These are phyloP conservation scores for Orestias chungarensis DNA, from an alignment of 2,797 vertebrate genomes.

Conservation along the genomic window DNA sequence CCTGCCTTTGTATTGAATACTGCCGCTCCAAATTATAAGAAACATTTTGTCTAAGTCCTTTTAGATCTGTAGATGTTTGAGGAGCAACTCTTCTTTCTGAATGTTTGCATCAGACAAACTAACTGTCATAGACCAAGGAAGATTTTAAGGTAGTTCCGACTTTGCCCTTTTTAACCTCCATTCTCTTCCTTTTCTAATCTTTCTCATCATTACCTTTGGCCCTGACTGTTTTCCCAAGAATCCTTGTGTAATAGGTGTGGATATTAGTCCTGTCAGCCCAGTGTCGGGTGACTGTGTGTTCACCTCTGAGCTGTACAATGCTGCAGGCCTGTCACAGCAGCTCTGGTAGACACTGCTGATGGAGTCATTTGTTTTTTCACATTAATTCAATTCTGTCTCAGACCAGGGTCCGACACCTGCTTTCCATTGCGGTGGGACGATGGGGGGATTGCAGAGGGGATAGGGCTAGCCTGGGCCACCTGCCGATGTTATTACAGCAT, in stretches of 20 bases:
- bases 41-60: conserved; percentile 72
- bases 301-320: conserved; percentile 50
- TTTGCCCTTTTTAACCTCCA: conserved; percentile 61
- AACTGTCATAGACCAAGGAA: conserved; percentile 47
- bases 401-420: conserved; percentile 79
- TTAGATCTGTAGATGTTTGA: conserved; percentile 43
- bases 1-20: conserved; percentile 75
- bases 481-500: conserved; percentile 79
- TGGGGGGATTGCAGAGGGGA: conserved; percentile 37
- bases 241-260: conserved; percentile 73
- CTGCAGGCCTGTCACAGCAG: conserved; percentile 72
- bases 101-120: conserved; percentile 55
- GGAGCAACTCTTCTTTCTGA: conserved; percentile 45
- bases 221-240: conserved; percentile 72
- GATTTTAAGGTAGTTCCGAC: conserved; percentile 52
- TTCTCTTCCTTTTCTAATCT: conserved; percentile 36
- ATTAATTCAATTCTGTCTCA: conserved; percentile 84
- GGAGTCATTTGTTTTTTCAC: conserved; percentile 85
- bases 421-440: conserved; percentile 77
- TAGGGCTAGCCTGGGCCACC: conserved; percentile 71
- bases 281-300: conserved; percentile 70
- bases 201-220: conserved; percentile 67
- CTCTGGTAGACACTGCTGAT: conserved; percentile 76
- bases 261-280: conserved; percentile 63
- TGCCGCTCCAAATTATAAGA: conserved; percentile 76